Evolutionary conservation across 2,113 vertebrate species (phyloP), one percentile per base, ranked within the genome.

Genomic region (Poicephalus meyeri): DNA sequence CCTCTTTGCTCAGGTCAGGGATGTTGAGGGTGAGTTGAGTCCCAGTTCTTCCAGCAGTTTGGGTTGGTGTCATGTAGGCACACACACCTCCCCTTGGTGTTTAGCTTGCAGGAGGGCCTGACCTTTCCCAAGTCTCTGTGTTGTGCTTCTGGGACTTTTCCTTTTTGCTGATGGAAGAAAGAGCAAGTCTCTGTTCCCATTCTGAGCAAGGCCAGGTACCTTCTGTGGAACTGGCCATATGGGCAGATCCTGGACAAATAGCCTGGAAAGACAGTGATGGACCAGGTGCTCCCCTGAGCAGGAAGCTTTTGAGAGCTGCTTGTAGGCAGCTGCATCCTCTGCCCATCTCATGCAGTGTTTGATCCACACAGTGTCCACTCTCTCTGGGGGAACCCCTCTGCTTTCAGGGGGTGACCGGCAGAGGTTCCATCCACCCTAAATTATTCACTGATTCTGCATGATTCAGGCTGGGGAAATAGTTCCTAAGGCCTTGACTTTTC

Each of bases 11-110:
- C n/a, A 7, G 23, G 24, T 60, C 49, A 29, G 25, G 19, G 39
- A 5, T 74, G 52, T 6, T 8, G 24, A 42, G 49, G 42, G 31
- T 64, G 88, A 24, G 1, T 20, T 14, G 50, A 72, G 37, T 49
- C 63, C 29, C 25, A 0, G 31, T 56, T 61, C 26, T 21, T 42
- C 18, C 47, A 13, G 1, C 31, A 3, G 46, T 56, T 58, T 0
- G 0, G 41, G 28, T 18, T 53, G 31, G 13, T 63, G 50, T 35
- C 16, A 2, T n/a, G 15, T 42, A 7, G 11, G 25, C 29, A 11
- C 60, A 10, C n/a, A 7, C 20, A 12, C 20, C 18, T 63, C 16
- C 16, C 37, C 21, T 41, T n/a, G 35, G 21, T 33, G 56, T 63
- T 44, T 9, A 24, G 72, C 23, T 72, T 1, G 1, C 28, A 47